Conservation (phyloP, 2,888 invertebrate genomes). For the Spodoptera picta region DNA sequence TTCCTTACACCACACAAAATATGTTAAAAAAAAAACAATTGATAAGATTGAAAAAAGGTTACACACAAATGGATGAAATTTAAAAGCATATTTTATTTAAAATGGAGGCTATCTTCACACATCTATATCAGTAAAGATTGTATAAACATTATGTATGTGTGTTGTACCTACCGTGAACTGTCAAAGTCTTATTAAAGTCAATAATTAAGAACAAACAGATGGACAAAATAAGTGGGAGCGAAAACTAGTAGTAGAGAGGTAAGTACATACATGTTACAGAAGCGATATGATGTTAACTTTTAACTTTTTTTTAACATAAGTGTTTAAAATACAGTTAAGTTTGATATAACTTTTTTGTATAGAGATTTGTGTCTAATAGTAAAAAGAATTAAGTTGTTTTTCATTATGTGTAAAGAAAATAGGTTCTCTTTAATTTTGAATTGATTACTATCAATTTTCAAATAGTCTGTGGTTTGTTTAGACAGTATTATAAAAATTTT, state of each 20-base stretch:
- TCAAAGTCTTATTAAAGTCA: conserved; percentile 79
- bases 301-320: neutral
- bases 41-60: neutral
- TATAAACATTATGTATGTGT: conserved; percentile 53
- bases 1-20: no score
- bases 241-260: conserved; percentile 71
- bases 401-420: no score
- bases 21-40: no score
- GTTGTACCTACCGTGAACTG: conserved; percentile 67
- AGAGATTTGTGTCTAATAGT: no score
- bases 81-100: conserved; percentile 1
- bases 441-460: no score
- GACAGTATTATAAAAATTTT: no score
- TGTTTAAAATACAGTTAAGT: no score
- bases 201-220: conserved; percentile 77
- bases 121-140: conserved; percentile 29
- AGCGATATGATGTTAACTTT: conserved; percentile 19
- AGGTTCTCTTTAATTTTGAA: no score
- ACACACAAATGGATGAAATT: neutral
- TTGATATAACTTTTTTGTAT: no score
- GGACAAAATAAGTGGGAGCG: conserved; percentile 76
- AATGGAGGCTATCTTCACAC: conserved; percentile 1
- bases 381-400: no score
- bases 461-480: no score
- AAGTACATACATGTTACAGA: conserved; percentile 48